Evolutionary conservation across 2,888 invertebrate species (phyloP).

Genomic region (Harpalus rufipes): DNA sequence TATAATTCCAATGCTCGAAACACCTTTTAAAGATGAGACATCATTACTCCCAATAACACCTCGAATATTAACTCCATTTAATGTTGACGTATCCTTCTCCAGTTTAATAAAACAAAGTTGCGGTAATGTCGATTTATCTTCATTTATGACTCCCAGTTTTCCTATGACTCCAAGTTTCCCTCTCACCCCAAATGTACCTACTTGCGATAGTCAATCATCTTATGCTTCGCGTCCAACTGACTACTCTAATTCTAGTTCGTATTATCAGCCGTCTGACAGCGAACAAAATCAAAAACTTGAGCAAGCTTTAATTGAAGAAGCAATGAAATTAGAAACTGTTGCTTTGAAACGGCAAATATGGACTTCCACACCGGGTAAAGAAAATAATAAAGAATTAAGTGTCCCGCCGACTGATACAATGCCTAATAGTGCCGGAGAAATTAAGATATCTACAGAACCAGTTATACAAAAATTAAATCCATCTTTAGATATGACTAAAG

Average conservation of each 20-base stretch:
- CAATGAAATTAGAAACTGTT: conserved; percentile 67
- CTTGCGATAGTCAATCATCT: conserved; percentile 67
- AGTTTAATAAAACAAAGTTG: conserved; percentile 75
- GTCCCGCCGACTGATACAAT: conserved; percentile 20
- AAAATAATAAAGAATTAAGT: conserved; percentile 25
- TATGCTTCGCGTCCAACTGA: conserved; percentile 73
- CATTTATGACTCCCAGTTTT: conserved; percentile 74
- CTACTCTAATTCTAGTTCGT: conserved; percentile 76
- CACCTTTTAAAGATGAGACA: conserved; percentile 71
- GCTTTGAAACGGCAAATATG: conserved; percentile 16
- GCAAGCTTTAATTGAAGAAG: conserved; percentile 73
- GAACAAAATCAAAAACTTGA: conserved; percentile 74
- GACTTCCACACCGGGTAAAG: conserved; percentile 51
- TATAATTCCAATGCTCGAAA: conserved; percentile 71
- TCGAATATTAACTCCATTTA: conserved; percentile 68
- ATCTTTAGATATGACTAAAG: not conserved
- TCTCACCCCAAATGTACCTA: conserved; percentile 71
- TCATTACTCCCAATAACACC: conserved; percentile 72
- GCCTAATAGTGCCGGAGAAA: conserved; percentile 23
- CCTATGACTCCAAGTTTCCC: conserved; percentile 74
- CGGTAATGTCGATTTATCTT: conserved; percentile 72
- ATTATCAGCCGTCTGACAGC: conserved; percentile 75
- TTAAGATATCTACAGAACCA: not conserved
- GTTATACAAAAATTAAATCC: not conserved
- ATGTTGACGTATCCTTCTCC: conserved; percentile 70